These are phyloP conservation scores for Lanius collurio DNA, from an alignment of 2,113 vertebrate genomes.

Conservation along the genomic window DNA sequence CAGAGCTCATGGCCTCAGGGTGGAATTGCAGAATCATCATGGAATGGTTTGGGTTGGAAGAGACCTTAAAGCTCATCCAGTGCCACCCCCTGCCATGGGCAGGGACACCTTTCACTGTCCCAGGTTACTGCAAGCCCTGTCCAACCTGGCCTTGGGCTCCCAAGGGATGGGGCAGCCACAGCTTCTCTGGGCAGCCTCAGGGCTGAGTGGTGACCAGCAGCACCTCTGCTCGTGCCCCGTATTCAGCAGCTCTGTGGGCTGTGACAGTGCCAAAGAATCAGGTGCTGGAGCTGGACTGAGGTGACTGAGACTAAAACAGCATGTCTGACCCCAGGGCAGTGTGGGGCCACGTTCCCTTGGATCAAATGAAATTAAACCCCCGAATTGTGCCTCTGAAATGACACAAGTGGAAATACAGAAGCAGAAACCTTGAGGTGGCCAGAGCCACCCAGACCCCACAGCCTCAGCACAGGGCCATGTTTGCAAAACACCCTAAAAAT, in stretches of 20 bases:
- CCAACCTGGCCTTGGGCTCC: background rate
- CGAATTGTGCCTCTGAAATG: background rate
- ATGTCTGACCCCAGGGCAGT: background rate
- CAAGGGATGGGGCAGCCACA: background rate
- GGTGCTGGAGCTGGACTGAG: fast-evolving
- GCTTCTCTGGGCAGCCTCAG: background rate
- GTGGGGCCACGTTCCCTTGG: fast-evolving
- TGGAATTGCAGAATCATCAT: background rate
- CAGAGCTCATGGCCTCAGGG: background rate
- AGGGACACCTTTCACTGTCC: background rate
- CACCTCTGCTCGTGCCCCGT: background rate
- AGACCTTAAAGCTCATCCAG: background rate
- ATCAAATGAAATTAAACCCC: background rate
- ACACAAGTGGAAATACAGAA: background rate
- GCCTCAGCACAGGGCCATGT: fast-evolving
- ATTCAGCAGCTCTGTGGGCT: background rate
- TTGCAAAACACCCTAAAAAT: background rate
- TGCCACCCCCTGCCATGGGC: background rate
- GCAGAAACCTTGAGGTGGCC: background rate
- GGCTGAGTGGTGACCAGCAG: background rate
- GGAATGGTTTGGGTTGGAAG: background rate
- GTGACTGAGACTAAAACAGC: background rate
- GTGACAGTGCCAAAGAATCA: background rate
- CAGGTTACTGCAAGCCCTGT: background rate
- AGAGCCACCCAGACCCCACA: background rate